Conservation (phyloP, 2,113 vertebrate species). For the Chaetodon trifascialis region DNA sequence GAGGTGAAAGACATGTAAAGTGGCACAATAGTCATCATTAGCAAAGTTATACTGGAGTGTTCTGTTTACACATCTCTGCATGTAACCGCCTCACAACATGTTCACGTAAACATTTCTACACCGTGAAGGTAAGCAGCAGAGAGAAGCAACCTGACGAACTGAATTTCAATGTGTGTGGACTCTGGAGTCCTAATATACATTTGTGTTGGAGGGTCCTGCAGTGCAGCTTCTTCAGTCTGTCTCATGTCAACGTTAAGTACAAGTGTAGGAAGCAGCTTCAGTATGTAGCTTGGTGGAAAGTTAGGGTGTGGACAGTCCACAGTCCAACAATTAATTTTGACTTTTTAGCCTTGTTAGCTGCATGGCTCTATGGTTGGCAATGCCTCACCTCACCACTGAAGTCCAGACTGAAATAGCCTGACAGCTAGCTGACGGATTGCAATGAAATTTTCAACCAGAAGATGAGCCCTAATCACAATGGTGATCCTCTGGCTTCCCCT, state of each 20-base stretch:
- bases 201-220: background rate
- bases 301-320: background rate
- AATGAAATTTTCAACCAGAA: too few species aligned
- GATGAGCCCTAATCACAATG: too few species aligned
- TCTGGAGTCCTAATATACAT: background rate
- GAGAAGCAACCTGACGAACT: background rate
- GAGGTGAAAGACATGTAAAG: too few species aligned
- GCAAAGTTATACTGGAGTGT: background rate
- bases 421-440: too few species aligned
- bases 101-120: background rate
- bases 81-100: background rate
- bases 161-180: background rate
- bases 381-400: too few species aligned
- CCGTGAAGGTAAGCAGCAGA: background rate
- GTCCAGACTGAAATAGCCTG: too few species aligned
- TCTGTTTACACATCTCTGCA: background rate
- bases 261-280: background rate
- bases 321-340: background rate
- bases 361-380: too few species aligned
- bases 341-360: too few species aligned
- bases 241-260: background rate
- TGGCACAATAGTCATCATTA: background rate
- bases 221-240: background rate
- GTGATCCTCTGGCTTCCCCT: background rate
- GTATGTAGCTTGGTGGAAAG: background rate